Conservation (phyloP, 2,888 invertebrate species). For the Callyntrura guangdongensis region DNA sequence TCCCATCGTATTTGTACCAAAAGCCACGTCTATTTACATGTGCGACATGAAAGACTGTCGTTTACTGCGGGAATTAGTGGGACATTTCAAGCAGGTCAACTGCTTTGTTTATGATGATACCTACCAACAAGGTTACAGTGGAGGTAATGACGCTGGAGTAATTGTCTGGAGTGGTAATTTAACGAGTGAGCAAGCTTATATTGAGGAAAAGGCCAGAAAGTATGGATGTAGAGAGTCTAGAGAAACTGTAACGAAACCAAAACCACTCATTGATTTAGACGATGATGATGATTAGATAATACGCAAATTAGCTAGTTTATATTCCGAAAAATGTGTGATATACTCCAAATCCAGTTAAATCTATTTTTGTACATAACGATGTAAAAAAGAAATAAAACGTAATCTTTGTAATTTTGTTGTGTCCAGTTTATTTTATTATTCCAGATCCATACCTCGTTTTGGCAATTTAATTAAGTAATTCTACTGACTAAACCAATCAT, state of each 20-base stretch:
- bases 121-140: constrained; percentile 77
- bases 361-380: constrained; percentile 55
- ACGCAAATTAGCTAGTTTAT: too few relatives aligned
- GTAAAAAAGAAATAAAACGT: constrained; percentile 37
- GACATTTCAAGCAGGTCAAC: constrained; percentile 77
- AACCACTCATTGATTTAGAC: constrained; percentile 66
- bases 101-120: constrained; percentile 76
- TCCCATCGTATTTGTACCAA: constrained; percentile 75
- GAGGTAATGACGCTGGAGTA: constrained; percentile 76
- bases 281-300: constrained; percentile 69
- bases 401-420: too few relatives aligned
- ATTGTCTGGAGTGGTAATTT: constrained; percentile 77
- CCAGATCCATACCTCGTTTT: too few relatives aligned
- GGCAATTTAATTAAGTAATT: too few relatives aligned
- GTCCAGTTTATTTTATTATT: too few relatives aligned
- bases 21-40: constrained; percentile 70
- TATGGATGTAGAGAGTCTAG: constrained; percentile 4
- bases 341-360: too few relatives aligned
- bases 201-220: constrained; percentile 64
- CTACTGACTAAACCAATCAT: too few relatives aligned
- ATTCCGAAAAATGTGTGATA: too few relatives aligned
- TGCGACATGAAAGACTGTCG: constrained; percentile 76
- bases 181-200: constrained; percentile 67
- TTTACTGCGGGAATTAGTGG: constrained; percentile 65
- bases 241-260: background rate